These are phyloP conservation scores for Misgurnus mizolepis DNA, from an alignment of 2,113 vertebrate genomes.

Conservation along the genomic window DNA sequence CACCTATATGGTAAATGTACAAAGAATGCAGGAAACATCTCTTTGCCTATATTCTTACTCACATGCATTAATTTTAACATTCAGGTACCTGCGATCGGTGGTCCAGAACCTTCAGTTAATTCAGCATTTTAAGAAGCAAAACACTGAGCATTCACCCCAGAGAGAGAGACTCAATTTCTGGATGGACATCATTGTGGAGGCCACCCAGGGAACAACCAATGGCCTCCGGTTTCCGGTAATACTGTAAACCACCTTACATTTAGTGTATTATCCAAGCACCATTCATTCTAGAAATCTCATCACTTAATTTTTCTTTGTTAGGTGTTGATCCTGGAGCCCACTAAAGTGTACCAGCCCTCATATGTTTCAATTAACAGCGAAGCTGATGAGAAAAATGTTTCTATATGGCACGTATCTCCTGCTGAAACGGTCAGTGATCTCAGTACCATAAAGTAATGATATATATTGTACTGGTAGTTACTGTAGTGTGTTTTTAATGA, in stretches of 20 bases:
- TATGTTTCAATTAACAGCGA: conserved; percentile 93
- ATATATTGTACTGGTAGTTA: too few species aligned
- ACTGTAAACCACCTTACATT: not conserved
- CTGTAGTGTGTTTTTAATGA: not conserved
- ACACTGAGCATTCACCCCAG: conserved; percentile 81
- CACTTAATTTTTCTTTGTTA: conserved; percentile 54
- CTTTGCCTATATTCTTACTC: too few species aligned
- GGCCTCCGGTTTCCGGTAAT: conserved; percentile 91
- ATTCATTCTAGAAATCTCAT: not conserved
- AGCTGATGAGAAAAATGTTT: conserved; percentile 89
- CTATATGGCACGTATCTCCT: conserved; percentile 90
- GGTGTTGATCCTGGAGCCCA: conserved; percentile 93
- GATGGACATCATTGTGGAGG: conserved; percentile 96
- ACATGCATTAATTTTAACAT: not conserved
- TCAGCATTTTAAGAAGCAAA: conserved; percentile 88
- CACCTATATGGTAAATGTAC: conserved; percentile 86
- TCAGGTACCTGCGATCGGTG: conserved; percentile 91
- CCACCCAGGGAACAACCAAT: conserved; percentile 82
- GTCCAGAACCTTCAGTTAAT: conserved; percentile 93
- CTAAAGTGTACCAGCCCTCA: conserved; percentile 90
- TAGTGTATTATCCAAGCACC: not conserved
- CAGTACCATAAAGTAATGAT: not conserved
- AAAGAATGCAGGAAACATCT: not conserved
- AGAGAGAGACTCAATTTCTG: conserved; percentile 91
- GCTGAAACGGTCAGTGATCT: conserved; percentile 79